phyloP scores from a whole-genome alignment of 1,140 invertebrate species.

The Diorhabda carinulata region DNA sequence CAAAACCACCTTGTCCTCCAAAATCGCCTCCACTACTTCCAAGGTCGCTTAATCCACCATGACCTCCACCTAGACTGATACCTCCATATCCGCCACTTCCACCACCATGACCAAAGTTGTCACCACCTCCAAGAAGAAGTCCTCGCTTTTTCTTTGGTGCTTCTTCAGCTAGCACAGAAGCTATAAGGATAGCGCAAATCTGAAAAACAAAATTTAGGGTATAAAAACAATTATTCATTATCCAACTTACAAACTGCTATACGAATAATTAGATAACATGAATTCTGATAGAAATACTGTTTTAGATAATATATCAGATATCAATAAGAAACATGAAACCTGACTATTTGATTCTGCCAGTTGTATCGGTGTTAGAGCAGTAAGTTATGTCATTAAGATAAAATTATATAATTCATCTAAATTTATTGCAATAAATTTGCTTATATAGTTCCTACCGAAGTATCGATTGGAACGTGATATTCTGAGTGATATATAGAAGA shows the following conservation, averaged over 20 bases:
- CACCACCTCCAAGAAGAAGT: conserved; percentile 22
- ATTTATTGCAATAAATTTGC: no score
- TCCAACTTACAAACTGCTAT: not conserved
- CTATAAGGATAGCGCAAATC: conserved; percentile 34
- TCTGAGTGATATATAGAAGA: no score
- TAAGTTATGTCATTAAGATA: no score
- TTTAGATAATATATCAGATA: not conserved
- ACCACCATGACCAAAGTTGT: conserved; percentile 26
- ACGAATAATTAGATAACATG: conserved; percentile 5
- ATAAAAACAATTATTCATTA: conserved; percentile 3
- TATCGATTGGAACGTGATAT: no score
- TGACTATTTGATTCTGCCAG: no score
- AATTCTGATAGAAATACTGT: not conserved
- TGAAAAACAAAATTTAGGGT: not conserved
- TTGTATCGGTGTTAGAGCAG: no score
- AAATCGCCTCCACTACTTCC: conserved; percentile 20
- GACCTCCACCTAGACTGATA: conserved; percentile 16
- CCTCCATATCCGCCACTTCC: conserved; percentile 23
- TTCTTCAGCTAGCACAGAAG: conserved; percentile 23
- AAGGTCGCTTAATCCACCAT: conserved; percentile 17
- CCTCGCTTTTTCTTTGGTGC: conserved; percentile 23
- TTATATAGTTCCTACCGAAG: no score
- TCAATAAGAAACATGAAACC: no score
- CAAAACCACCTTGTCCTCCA: conserved; percentile 15
- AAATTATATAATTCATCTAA: no score